Base-by-base conservation (phyloP, 2,888 invertebrate species). In the Rutpela maculata region DNA sequence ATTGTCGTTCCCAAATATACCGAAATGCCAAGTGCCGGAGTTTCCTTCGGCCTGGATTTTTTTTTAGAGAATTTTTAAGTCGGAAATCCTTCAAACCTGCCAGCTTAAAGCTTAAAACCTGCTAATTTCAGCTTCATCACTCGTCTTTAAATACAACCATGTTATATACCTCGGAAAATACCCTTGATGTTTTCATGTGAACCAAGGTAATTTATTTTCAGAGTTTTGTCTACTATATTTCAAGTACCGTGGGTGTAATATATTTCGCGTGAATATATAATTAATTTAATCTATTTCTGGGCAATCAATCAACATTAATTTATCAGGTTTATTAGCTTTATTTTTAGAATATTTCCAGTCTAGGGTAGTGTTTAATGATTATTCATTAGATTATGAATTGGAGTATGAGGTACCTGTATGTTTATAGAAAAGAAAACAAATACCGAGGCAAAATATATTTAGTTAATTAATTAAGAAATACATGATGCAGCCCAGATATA, bases 261-360 rank as follows among this genome's bases (percentile, higher is more conserved):
- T 57, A 59, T 31, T 59, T 69, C 38, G 35, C 57, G 17, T 67
- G 31, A 59, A 69, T 69, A 17, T 56, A 59, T 69, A 69, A 69
- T 69, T 69, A 69, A 69, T 69, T 57, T 69, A 69, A 69, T 57
- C 69, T 69, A 69, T 69, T 69, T 69, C 59, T 69, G 69, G 69
- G 57, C 31, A 56, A 35, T 69, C 69, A 69, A 57, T 69, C 69
- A 69, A 69, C 69, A 31, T 59, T 69, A 69, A 69, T 69, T 69
- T 69, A 38, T 57, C 26, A 18, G 26, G 69, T 69, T 59, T 69
- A 69, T 69, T 57, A 57, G 69, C 56, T 59, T 69, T 59, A 38
- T 56, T 69, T 59, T 69, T 69, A 56, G 69, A 17, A 19, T 18
- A 69, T 38, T 31, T 26, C 56, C 31, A 69, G 57, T 15, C 35